Percentiles rank a stretch among this genome's conserved stretches.
Conservation (phyloP, 2,888 invertebrate genomes). For the Julus scanicus region DNA sequence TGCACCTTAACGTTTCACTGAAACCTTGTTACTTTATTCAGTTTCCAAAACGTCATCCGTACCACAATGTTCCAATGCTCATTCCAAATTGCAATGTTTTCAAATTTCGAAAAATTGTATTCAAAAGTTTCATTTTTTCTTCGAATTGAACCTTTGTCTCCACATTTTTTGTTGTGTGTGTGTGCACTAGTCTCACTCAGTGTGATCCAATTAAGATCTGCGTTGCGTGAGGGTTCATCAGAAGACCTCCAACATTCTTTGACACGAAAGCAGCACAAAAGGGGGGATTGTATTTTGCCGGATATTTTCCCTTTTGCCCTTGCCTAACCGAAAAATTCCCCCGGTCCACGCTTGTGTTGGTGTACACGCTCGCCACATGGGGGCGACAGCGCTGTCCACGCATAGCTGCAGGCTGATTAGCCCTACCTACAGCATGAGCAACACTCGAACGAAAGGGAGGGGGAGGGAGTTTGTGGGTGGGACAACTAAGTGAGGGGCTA, state of each 20-base stretch:
- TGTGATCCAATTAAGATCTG: constrained; percentile 51
- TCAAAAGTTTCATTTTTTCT: constrained; percentile 15
- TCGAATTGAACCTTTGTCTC: not conserved
- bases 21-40: too few species aligned
- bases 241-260: constrained; percentile 50
- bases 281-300: constrained; percentile 15
- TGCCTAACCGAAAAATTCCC: constrained; percentile 40
- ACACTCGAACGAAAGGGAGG: not conserved
- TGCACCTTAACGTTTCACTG: too few species aligned
- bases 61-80: too few species aligned
- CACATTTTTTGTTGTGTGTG: not conserved
- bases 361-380: constrained; percentile 54
- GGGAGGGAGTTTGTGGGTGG: too few species aligned
- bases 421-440: constrained; percentile 50
- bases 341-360: constrained; percentile 18
- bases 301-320: constrained; percentile 41
- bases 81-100: too few species aligned
- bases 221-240: constrained; percentile 47
- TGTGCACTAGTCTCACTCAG: not conserved
- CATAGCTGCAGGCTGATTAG: constrained; percentile 31
- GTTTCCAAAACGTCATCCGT: too few species aligned
- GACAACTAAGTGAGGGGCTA: not conserved
- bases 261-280: constrained; percentile 43
- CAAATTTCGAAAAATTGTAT: not conserved
- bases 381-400: constrained; percentile 54